These are phyloP conservation scores for Oligia latruncula DNA, from an alignment of 2,888 invertebrate genomes.

Conservation along the genomic window DNA sequence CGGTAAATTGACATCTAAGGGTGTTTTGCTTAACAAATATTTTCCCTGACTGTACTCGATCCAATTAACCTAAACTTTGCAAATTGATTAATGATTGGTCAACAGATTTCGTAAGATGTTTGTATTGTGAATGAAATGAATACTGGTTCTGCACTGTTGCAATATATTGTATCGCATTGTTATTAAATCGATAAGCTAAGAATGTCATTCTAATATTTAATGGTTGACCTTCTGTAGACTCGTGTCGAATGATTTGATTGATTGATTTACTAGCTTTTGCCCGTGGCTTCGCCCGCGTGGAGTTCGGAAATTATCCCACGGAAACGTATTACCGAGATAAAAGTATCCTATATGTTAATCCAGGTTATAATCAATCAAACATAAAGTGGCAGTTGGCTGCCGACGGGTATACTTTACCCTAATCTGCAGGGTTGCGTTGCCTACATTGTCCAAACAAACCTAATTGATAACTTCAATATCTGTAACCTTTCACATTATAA, in stretches of 20 bases:
- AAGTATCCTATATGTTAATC: too few relatives aligned
- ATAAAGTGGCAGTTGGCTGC: too few relatives aligned
- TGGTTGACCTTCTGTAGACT: conserved; percentile 34
- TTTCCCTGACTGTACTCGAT: not conserved
- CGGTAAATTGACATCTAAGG: not conserved
- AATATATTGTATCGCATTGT: conserved; percentile 37
- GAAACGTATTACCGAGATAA: too few relatives aligned
- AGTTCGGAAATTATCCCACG: too few relatives aligned
- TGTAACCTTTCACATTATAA: too few relatives aligned
- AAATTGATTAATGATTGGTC: conserved; percentile 29
- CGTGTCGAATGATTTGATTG: conserved; percentile 25
- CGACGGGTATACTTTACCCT: too few relatives aligned
- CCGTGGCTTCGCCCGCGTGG: too few relatives aligned
- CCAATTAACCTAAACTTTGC: conserved; percentile 1
- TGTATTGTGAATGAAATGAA: conserved; percentile 13
- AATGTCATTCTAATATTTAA: conserved; percentile 40
- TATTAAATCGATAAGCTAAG: conserved; percentile 31
- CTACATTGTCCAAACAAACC: too few relatives aligned
- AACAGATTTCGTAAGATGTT: conserved; percentile 15
- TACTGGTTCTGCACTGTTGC: conserved; percentile 28
- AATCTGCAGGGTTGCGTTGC: too few relatives aligned
- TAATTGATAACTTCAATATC: too few relatives aligned
- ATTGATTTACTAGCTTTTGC: conserved; percentile 19
- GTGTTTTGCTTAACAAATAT: not conserved
- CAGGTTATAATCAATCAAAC: too few relatives aligned